Evolutionary conservation across 2,888 invertebrate genomes (phyloP).

Genomic region (Heliothis peltigera): DNA sequence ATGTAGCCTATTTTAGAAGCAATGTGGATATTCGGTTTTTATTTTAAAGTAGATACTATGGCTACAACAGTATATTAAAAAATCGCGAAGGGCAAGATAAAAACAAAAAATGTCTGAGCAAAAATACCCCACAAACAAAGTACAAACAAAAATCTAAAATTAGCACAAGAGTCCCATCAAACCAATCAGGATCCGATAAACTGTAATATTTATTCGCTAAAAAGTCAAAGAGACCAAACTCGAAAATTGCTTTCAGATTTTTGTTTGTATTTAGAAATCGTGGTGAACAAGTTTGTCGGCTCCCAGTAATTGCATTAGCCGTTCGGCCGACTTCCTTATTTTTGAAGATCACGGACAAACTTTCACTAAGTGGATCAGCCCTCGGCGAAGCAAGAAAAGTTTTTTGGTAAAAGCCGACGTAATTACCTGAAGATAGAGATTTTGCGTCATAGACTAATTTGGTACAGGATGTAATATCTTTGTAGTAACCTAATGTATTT

Average conservation of each 20-base stretch:
- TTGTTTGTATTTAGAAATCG: conserved; percentile 65
- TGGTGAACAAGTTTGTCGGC: conserved; percentile 60
- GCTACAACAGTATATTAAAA: too few relatives aligned
- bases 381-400: conserved; percentile 65
- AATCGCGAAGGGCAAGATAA: too few relatives aligned
- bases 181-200: conserved; percentile 5
- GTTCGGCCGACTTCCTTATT: conserved; percentile 72
- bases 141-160: too few relatives aligned
- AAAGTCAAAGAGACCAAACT: conserved; percentile 33
- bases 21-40: too few relatives aligned
- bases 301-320: conserved; percentile 77
- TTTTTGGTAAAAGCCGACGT: conserved; percentile 66
- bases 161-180: background rate
- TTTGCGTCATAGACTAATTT: conserved; percentile 59
- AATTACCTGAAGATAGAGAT: conserved; percentile 69
- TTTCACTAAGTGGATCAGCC: conserved; percentile 76
- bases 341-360: conserved; percentile 75
- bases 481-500: conserved; percentile 35
- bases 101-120: too few relatives aligned
- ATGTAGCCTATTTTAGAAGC: too few relatives aligned
- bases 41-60: too few relatives aligned
- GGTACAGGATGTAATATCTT: conserved; percentile 24
- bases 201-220: conserved; percentile 8
- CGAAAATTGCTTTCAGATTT: conserved; percentile 62
- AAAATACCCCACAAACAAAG: background rate